phyloP scores from a whole-genome alignment of 2,113 vertebrate genomes.

The Sinocyclocheilus anophthalmus region DNA sequence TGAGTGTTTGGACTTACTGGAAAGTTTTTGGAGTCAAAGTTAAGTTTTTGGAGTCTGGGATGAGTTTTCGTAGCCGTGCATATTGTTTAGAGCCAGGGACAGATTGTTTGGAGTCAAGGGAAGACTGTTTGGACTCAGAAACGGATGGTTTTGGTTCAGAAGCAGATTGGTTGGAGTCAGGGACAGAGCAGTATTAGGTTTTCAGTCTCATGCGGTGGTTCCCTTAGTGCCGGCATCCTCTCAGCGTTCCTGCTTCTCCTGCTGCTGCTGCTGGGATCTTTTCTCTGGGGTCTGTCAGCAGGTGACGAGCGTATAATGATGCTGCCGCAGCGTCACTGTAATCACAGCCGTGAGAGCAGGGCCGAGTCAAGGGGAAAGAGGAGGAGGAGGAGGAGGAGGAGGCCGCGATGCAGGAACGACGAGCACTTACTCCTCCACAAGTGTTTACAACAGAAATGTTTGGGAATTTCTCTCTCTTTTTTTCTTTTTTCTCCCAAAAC shows the following conservation, averaged over 20 bases:
- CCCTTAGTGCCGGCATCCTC: not conserved
- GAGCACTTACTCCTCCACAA: not conserved
- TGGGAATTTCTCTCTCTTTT: not conserved
- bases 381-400: not conserved
- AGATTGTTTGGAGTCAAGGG: not conserved
- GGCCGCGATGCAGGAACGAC: not conserved
- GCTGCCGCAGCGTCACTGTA: conserved; percentile 21
- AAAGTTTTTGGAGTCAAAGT: not conserved
- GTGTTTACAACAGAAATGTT: conserved; percentile 12
- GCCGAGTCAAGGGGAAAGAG: not conserved
- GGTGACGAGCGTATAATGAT: conserved; percentile 36
- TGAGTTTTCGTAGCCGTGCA: not conserved
- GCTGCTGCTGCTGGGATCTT: conserved; percentile 1
- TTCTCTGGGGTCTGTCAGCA: conserved; percentile 13
- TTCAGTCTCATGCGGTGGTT: not conserved
- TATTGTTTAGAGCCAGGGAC: not conserved
- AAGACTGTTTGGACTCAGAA: not conserved
- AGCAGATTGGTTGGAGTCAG: conserved; percentile 7
- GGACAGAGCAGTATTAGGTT: not conserved
- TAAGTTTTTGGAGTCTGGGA: not conserved
- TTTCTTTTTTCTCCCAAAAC: not conserved
- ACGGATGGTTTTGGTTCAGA: not conserved
- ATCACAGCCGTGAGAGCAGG: conserved; percentile 22
- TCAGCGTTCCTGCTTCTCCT: not conserved
- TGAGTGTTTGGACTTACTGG: not conserved